Evolutionary conservation across 2,888 invertebrate species (phyloP), one percentile per base, ranked within the genome.

Genomic region (Corbicula japonica): DNA sequence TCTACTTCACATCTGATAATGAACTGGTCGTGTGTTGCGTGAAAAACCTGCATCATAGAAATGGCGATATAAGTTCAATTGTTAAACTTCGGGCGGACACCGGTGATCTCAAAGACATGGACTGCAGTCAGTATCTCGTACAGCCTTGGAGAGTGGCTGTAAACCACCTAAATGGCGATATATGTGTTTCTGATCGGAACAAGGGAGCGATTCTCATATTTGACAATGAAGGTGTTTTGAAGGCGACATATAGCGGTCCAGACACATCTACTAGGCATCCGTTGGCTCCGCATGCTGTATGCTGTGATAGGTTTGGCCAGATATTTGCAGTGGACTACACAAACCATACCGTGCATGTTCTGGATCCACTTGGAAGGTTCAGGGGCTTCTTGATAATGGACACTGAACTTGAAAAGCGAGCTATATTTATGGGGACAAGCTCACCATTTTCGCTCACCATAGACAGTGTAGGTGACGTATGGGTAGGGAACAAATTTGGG

Each of bases 271-370:
- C 78, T 1, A 44, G 77, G 18, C 76, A 80, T 60, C 60, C 80
- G 0, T 86, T 87, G 44, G 74, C 81, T 6, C 86, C 88, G 3
- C 84, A 83, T 50, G 87, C 84, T 8, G 76, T 87, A 26, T 81
- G 85, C 21, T 87, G 86, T 69, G 87, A 88, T 71, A 76, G 62
- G 30, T 85, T 74, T 70, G 88, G 87, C 46, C 85, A 87, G 23
- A 84, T 88, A 62, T 82, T 88, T 35, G 79, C 82, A 18, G 85
- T 87, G 10, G 88, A 88, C 54, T 79, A 86, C n/a, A 71, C 80
- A 21, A 88, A 88, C 71, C 78, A 86, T 30, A 83, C 83, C 1
- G 83, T 83, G 28, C 83, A 83, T 52, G 83, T 83, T 8, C 54
- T 83, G 2, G 83, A 83, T 41, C 79, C 80, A 3, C 38, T 80